Base-by-base conservation (phyloP, 1,140 invertebrate species). In the Saccostrea echinata region DNA sequence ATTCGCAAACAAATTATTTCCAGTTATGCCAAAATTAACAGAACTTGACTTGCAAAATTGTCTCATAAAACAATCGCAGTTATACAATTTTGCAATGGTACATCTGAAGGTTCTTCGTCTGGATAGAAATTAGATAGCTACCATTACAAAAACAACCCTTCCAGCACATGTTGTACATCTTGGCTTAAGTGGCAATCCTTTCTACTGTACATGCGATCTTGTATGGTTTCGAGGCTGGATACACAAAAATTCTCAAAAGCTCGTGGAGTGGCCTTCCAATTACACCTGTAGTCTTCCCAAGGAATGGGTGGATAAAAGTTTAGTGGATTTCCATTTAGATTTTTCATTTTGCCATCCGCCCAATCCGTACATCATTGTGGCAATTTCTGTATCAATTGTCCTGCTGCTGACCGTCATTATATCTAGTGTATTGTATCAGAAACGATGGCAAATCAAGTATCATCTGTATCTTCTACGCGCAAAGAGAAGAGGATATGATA, bases 201-300 rank as follows among this genome's bases (percentile, higher is more conserved):
- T 61, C 30, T 81, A 30, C 16, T 88, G 87, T 84, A 68, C 84
- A 1, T 88, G 87, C 85, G 24, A 81, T 0, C 61, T 81, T 8
- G 27, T 82, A 35, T 86, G 68, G 76, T 88, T 86, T 52, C 35
- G 24, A 61, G 24, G 43, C 1, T 88, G 84, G 84, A 33, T 88
- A 8, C 8, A 51, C 16, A 2, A 52, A 18, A 61, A 12, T 43
- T 16, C 18, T 3, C 3, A 18, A 16, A 12, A n/a, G 30, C 1
- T 12, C 51, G 0, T 51, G 4, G 24, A n/a, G n/a, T 88, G 82
- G 13, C 87, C 76, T 18, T 21, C 2, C 0, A 11, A 4, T 18
- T 88, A 88, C 27, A 68, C 11, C 21, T 88, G 84, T 68, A 24
- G 51, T 24, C 30, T 52, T 8, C 87, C 87, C 11, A 8, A 24